Base-by-base conservation (phyloP, 2,113 vertebrate genomes). In the Trochalopteron elliotii region DNA sequence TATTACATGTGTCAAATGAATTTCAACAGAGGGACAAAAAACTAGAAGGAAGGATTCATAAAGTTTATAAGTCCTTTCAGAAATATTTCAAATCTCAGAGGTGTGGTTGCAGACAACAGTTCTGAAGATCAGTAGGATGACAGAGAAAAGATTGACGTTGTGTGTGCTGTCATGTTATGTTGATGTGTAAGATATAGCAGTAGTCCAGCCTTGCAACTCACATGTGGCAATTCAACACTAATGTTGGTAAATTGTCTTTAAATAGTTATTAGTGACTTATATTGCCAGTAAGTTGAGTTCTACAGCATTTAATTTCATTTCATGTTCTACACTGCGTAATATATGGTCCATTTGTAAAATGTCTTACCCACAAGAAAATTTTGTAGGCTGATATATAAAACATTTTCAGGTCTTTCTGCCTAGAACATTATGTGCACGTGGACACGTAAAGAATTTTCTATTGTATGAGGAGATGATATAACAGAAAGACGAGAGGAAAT, bases 21-120 rank as follows among this genome's bases (percentile, higher is more conserved):
- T 85, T 81, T 61, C 25, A 71, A 30, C 13, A 28, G 4, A 18
- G 39, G 14, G 11, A 81, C 33, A 83, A 76, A 60, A 91, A 33
- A 0, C 2, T 5, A 12, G 5, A 10, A 50, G 10, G 8, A 71
- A 75, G 47, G 1, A 10, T 25, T 30, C 4, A 63, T 40, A 9
- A 59, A 45, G 3, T 35, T 93, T 25, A 1, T 28, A 44, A 77
- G 5, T 75, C 40, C 16, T 67, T 70, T 50, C 17, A 49, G 50
- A 61, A 63, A 56, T 5, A 4, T 13, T 53, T 15, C 3, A 82
- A 56, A 49, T 33, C 12, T 71, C 30, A 83, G 55, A 86, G 15
- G 4, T 39, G 12, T 79, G 39, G 21, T 35, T 76, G 30, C 2
- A 2, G 53, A 64, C 18, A 76, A 21, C 2, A 47, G 10, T 39